Conservation (phyloP, 2,113 vertebrate species). For the Syrrhaptes paradoxus region DNA sequence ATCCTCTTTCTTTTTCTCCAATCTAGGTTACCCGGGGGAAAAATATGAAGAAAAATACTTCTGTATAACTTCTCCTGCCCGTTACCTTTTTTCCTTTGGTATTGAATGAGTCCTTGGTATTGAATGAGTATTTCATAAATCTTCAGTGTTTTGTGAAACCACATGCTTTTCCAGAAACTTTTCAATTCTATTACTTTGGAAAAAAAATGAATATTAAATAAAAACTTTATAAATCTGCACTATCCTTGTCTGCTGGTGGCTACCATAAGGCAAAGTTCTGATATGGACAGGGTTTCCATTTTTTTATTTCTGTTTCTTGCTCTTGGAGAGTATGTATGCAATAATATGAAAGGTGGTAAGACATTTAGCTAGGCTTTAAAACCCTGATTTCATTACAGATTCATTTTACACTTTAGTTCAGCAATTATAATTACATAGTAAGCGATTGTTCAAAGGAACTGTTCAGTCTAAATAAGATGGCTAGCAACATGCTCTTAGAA, state of each 20-base stretch:
- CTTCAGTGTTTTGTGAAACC: background rate
- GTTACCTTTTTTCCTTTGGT: background rate
- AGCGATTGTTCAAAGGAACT: background rate
- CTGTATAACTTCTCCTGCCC: background rate
- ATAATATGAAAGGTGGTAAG: background rate
- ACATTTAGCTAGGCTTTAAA: background rate
- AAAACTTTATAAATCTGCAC: conserved; percentile 42
- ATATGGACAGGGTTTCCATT: background rate
- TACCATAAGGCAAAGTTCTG: background rate
- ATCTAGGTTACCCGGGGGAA: background rate
- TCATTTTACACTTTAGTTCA: background rate
- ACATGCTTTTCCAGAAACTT: background rate
- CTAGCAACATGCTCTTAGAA: background rate
- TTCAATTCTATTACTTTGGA: background rate
- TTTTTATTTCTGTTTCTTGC: background rate
- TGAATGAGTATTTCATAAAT: background rate
- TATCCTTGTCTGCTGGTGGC: background rate
- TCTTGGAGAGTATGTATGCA: background rate
- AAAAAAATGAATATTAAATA: conserved; percentile 4
- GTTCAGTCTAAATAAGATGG: background rate
- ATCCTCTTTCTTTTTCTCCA: background rate
- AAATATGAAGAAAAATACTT: background rate
- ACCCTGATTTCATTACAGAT: background rate
- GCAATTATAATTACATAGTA: background rate
- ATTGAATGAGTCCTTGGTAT: background rate